Conservation (phyloP, 2,797 vertebrate genomes). For the Catamblyrhynchus diadema region DNA sequence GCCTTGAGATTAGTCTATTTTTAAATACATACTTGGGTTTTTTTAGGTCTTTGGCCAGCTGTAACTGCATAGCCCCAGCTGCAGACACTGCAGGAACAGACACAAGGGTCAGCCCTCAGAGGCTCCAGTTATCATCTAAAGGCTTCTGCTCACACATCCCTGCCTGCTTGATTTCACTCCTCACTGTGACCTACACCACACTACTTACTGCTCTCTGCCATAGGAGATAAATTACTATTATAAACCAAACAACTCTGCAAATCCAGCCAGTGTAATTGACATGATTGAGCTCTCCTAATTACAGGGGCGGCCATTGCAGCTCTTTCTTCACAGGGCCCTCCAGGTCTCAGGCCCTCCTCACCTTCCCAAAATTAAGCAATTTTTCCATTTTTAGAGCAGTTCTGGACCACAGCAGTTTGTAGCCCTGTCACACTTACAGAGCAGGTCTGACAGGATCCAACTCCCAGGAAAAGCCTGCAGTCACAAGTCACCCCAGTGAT, state of each 20-base stretch:
- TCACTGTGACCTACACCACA: background rate
- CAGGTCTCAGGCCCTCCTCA: background rate
- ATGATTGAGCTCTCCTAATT: background rate
- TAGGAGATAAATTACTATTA: background rate
- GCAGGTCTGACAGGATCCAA: constrained; percentile 1
- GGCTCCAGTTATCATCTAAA: background rate
- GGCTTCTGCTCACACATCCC: background rate
- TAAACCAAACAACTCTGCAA: background rate
- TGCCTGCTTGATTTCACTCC: background rate
- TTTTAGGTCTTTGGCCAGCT: background rate
- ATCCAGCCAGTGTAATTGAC: background rate
- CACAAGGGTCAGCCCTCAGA: background rate
- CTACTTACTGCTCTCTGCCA: background rate
- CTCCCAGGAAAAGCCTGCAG: background rate
- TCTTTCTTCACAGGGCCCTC: background rate
- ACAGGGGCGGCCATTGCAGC: background rate
- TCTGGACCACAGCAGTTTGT: background rate
- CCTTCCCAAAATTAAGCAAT: background rate
- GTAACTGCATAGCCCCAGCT: background rate
- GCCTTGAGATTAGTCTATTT: background rate
- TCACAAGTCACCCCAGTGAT: background rate
- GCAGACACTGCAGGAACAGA: background rate
- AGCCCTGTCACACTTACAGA: background rate
- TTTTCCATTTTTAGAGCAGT: background rate
- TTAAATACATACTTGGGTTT: background rate